Evolutionary conservation across 2,888 invertebrate genomes (phyloP).

Genomic region (Diadegma fenestrale): DNA sequence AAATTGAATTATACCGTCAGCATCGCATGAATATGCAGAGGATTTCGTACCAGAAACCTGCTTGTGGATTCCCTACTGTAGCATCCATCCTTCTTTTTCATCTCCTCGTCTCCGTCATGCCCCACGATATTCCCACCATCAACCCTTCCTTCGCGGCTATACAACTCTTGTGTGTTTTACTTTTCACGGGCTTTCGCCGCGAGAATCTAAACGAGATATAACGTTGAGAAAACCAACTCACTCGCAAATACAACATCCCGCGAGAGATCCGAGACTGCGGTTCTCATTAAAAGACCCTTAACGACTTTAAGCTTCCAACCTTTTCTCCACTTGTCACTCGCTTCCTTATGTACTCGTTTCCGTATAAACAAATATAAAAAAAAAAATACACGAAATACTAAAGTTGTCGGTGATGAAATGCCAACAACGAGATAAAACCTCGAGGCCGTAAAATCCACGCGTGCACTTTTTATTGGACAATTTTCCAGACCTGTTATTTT

Average conservation of each 20-base stretch:
- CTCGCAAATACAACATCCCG: slow-evolving; percentile 35
- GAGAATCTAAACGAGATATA: slow-evolving; percentile 26
- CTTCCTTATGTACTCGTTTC: background rate
- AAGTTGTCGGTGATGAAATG: background rate
- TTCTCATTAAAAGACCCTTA: slow-evolving; percentile 73
- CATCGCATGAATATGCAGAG: slow-evolving; percentile 72
- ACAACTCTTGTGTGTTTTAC: slow-evolving; percentile 14
- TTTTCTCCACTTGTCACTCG: slow-evolving; percentile 24
- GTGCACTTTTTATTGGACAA: background rate
- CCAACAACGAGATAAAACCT: background rate
- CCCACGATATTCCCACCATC: background rate
- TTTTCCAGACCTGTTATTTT: no score
- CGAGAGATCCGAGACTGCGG: slow-evolving; percentile 37
- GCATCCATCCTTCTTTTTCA: slow-evolving; percentile 25
- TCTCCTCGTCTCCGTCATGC: slow-evolving; percentile 4
- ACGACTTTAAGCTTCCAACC: slow-evolving; percentile 64
- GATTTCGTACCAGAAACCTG: slow-evolving; percentile 36
- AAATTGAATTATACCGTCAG: slow-evolving; percentile 72
- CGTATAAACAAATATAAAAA: background rate
- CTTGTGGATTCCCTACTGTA: background rate
- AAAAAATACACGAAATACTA: background rate
- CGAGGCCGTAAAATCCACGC: background rate
- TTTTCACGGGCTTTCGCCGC: slow-evolving; percentile 13
- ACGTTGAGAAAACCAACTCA: slow-evolving; percentile 16
- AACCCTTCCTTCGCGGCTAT: slow-evolving; percentile 4